Conservation (phyloP, 2,113 vertebrate species). For the Mugil cephalus region DNA sequence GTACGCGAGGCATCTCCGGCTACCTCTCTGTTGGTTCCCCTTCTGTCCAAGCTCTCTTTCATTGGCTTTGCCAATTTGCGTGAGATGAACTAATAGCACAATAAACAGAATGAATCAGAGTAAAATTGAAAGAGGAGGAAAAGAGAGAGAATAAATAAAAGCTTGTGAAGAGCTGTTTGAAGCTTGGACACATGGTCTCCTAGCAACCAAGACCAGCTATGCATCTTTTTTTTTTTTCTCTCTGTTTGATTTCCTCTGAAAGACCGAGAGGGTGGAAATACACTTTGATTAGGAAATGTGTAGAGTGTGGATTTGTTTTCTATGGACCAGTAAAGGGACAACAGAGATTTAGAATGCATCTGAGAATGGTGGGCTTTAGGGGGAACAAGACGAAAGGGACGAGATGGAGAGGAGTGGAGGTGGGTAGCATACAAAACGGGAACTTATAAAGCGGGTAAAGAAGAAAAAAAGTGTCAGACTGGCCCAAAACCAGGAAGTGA, state of each 20-base stretch:
- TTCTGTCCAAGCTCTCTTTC: slow-evolving; percentile 14
- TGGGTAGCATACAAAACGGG: slow-evolving; percentile 5
- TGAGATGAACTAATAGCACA: slow-evolving; percentile 34
- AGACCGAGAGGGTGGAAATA: slow-evolving; percentile 48
- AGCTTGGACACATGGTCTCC: slow-evolving; percentile 69
- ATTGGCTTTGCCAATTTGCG: slow-evolving; percentile 24
- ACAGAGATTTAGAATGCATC: slow-evolving; percentile 24
- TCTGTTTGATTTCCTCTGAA: slow-evolving; percentile 70
- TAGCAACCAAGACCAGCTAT: slow-evolving; percentile 76
- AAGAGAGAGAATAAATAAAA: slow-evolving; percentile 62
- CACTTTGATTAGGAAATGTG: slow-evolving; percentile 64
- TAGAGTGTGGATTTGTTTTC: slow-evolving; percentile 30
- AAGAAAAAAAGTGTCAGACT: slow-evolving; percentile 25
- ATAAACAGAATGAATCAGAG: slow-evolving; percentile 50
- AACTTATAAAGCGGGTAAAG: slow-evolving; percentile 6
- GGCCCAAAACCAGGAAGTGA: slow-evolving; percentile 36
- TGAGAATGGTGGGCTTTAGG: slow-evolving; percentile 2
- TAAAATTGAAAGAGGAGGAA: slow-evolving; percentile 31
- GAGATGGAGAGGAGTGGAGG: not conserved
- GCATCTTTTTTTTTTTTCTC: slow-evolving; percentile 56
- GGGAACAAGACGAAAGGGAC: not conserved
- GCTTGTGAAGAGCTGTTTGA: slow-evolving; percentile 69
- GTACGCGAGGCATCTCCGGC: not conserved
- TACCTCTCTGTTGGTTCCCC: not conserved
- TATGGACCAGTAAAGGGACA: slow-evolving; percentile 42